Evolutionary conservation across 2,113 vertebrate species (phyloP).

Genomic region (Eulemur rufifrons): DNA sequence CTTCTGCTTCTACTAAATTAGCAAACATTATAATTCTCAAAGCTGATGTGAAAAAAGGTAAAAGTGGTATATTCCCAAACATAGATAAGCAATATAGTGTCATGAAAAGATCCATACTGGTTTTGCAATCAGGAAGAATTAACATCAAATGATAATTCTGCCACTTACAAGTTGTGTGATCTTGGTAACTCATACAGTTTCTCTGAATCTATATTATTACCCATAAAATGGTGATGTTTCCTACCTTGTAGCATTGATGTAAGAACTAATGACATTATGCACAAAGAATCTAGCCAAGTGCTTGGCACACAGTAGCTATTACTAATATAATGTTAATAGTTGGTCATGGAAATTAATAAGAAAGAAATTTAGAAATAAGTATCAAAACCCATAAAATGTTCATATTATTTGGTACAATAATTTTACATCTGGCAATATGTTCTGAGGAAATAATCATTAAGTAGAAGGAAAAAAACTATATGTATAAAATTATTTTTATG

Average conservation of each 20-base stretch:
- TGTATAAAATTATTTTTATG: neutral
- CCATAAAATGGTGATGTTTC: neutral
- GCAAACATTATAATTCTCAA: neutral
- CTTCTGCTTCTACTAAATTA: neutral
- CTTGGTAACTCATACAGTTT: neutral
- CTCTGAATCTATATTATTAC: neutral
- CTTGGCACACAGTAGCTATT: neutral
- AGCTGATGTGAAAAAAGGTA: neutral
- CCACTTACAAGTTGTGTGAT: neutral
- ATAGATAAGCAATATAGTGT: neutral
- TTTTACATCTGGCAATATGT: neutral
- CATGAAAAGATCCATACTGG: neutral
- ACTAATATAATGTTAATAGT: neutral
- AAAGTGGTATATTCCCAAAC: neutral
- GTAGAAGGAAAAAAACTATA: neutral
- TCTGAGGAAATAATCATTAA: neutral
- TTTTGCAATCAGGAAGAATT: neutral
- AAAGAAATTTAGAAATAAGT: neutral
- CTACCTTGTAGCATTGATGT: neutral
- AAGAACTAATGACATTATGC: neutral
- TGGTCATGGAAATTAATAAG: neutral
- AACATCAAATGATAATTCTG: neutral
- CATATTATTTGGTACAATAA: neutral
- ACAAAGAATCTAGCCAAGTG: neutral
- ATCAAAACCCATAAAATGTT: neutral